Conservation (phyloP, 2,888 invertebrate genomes). For the Campoplex nolae region DNA sequence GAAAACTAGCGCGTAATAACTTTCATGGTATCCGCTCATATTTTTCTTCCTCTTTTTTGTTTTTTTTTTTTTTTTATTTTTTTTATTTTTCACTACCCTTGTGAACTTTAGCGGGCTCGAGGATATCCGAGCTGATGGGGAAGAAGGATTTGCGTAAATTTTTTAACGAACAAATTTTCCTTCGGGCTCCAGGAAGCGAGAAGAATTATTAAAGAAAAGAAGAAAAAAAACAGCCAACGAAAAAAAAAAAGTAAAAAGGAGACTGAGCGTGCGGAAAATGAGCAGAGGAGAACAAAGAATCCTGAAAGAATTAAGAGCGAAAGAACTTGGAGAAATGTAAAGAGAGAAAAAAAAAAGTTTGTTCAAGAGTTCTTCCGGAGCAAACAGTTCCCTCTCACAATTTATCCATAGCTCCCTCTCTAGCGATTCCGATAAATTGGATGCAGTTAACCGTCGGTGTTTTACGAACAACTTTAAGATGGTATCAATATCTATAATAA, state of each 20-base stretch:
- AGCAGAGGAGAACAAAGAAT: not conserved
- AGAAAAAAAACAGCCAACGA: not conserved
- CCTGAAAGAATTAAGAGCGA: constrained; percentile 10
- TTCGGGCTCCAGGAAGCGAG: constrained; percentile 29
- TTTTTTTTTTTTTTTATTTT: too few relatives aligned
- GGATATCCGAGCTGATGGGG: constrained; percentile 39
- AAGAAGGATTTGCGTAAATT: constrained; percentile 62
- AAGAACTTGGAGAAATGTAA: not conserved
- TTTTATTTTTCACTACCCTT: not conserved
- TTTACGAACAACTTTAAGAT: not conserved
- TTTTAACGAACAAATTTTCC: constrained; percentile 62
- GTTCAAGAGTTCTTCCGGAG: not conserved
- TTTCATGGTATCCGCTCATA: constrained; percentile 29
- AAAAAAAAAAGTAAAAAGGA: not conserved
- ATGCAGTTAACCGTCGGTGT: not conserved
- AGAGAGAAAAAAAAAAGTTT: not conserved
- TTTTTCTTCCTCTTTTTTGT: constrained; percentile 9
- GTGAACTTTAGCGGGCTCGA: constrained; percentile 29
- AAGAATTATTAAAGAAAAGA: constrained; percentile 25
- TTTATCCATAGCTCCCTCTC: not conserved
- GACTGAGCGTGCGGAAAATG: not conserved
- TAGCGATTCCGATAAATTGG: not conserved
- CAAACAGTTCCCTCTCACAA: not conserved
- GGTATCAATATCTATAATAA: not conserved
- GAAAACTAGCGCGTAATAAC: constrained; percentile 28